Evolutionary conservation across 2,113 vertebrate genomes (phyloP), one percentile per base, ranked within the genome.

Genomic region (Thermophis baileyi): DNA sequence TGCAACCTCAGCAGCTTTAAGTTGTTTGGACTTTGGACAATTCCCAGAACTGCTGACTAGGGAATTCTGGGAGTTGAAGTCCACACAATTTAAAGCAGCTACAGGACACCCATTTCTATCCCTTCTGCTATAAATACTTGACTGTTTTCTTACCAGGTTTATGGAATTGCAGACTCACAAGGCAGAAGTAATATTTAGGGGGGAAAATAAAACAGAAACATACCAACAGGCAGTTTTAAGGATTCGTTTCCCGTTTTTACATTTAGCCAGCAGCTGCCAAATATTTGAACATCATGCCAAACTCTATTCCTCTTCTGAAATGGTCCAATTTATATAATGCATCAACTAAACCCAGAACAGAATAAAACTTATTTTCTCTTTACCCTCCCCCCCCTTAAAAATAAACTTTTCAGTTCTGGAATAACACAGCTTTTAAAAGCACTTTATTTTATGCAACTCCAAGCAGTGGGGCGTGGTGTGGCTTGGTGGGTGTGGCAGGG

Each of bases 361-460:
- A 88, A 69, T 69, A 47, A 63, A 69, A 20, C 57, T 69, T 88
- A 88, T 74, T 88, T 5, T 47, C 86, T 30, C 16, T 27, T 16
- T 9, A 87, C 25, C 0, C 25, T 3, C 25, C 25, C 4, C 0
- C 20, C 50, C 4, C n/a, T 49, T 16, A 55, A 50, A 44, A 46
- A 89, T 2, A 40, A 35, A 49, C 25, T 74, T 53, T n/a, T 1
- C 51, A 40, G 11, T 25, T 27, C 11, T 14, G 46, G 22, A 55
- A 49, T 86, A 93, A 69, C 87, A 93, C 93, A 93, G 91, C 55
- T 85, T 93, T 93, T 89, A 89, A 89, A 93, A 93, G 91, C 60
- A 85, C 60, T 93, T 93, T 60, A 91, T 93, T 93, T 89, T 87
- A 93, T 93, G 90, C 93, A 86, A 18, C 44, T 50, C 8, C 22